Conservation (phyloP, 2,888 invertebrate species). For the Eilema griseolum region DNA sequence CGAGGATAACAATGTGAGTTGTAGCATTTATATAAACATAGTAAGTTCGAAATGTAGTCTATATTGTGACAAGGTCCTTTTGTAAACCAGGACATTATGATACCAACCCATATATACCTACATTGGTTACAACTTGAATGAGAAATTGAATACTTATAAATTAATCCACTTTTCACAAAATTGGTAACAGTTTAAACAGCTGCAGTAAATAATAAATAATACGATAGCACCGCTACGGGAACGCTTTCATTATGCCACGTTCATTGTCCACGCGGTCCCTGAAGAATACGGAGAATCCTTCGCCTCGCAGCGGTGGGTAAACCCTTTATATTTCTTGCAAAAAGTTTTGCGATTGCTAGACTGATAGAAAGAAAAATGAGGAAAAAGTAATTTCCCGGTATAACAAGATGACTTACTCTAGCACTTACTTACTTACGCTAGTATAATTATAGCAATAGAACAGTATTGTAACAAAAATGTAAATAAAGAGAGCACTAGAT, state of each 20-base stretch:
- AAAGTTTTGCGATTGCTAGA: conserved; percentile 64
- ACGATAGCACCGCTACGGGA: conserved; percentile 62
- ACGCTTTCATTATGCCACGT: conserved; percentile 71
- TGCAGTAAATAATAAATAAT: conserved; percentile 59
- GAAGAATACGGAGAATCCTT: conserved; percentile 62
- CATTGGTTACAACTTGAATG: not conserved
- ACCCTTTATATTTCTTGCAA: conserved; percentile 69
- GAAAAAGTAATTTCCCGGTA: conserved; percentile 64
- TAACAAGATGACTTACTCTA: conserved; percentile 47
- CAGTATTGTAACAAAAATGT: no score
- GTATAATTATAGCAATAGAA: no score
- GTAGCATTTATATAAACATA: no score
- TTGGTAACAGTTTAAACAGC: conserved; percentile 44
- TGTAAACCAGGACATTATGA: no score
- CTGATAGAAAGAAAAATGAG: conserved; percentile 61
- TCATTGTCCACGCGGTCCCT: conserved; percentile 67
- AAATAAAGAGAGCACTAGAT: no score
- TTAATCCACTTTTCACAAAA: conserved; percentile 26
- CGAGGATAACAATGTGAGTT: no score
- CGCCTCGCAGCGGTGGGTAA: conserved; percentile 61
- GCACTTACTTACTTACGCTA: no score
- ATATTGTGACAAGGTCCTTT: no score
- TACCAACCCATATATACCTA: no score
- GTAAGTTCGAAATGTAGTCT: no score
- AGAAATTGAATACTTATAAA: not conserved